Evolutionary conservation across 2,888 invertebrate species (phyloP).

Genomic region (Catocala fraxini): DNA sequence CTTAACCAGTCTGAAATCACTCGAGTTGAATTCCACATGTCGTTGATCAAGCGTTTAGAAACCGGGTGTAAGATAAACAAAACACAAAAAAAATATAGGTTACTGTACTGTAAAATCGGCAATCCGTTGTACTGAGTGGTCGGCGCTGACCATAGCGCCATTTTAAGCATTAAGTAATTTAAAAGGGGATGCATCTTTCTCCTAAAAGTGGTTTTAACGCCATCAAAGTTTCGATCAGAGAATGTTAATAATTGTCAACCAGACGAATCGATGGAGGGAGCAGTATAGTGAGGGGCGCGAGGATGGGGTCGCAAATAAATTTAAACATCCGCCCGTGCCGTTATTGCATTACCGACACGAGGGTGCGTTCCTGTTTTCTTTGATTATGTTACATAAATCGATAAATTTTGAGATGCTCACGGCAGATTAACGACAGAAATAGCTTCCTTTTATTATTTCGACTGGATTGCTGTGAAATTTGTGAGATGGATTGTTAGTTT

Average conservation of each 20-base stretch:
- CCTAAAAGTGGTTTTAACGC: background rate
- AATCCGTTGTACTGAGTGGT: too few relatives aligned
- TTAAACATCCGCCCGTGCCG: conserved; percentile 67
- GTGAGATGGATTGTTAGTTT: too few relatives aligned
- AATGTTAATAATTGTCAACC: conserved; percentile 54
- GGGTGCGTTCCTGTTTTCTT: conserved; percentile 49
- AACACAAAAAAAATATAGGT: too few relatives aligned
- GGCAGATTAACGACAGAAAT: conserved; percentile 6
- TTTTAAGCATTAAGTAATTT: background rate
- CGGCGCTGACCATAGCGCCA: too few relatives aligned
- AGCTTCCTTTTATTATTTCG: conserved; percentile 6
- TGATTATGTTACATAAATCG: conserved; percentile 47
- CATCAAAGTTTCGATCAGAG: conserved; percentile 41
- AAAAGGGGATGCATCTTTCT: background rate
- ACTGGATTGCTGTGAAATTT: background rate
- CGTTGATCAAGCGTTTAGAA: too few relatives aligned
- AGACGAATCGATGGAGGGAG: conserved; percentile 50
- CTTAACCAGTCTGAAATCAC: too few relatives aligned
- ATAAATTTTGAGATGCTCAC: conserved; percentile 44
- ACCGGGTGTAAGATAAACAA: too few relatives aligned
- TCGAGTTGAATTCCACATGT: too few relatives aligned
- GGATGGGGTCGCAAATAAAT: conserved; percentile 65
- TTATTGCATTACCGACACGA: conserved; percentile 69
- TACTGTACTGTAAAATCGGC: too few relatives aligned
- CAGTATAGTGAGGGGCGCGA: conserved; percentile 33